These are phyloP conservation scores for Athripsodes cinereus DNA, from an alignment of 2,888 invertebrate species.

Conservation along the genomic window DNA sequence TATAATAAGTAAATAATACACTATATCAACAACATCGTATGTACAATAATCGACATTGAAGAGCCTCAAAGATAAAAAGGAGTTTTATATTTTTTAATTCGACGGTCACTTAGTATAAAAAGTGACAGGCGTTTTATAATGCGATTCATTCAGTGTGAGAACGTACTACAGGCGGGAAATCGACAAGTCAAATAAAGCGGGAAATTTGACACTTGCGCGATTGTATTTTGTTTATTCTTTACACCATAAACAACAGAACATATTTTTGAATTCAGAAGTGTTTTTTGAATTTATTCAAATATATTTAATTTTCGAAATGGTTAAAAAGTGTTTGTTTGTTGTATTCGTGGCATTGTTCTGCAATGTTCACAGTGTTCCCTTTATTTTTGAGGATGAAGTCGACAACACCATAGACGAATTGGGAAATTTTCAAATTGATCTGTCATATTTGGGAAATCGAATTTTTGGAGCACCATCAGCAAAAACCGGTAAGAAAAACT, in stretches of 20 bases:
- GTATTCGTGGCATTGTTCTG: background rate
- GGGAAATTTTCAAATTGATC: slow-evolving; percentile 7
- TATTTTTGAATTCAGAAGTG: background rate
- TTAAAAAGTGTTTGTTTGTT: background rate
- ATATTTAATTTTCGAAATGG: background rate
- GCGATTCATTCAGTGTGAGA: slow-evolving; percentile 16
- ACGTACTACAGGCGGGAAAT: slow-evolving; percentile 12
- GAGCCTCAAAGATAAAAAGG: slow-evolving; percentile 9
- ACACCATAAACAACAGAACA: background rate
- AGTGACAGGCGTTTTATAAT: slow-evolving; percentile 7
- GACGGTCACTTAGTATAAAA: slow-evolving; percentile 20
- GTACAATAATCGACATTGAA: slow-evolving; percentile 12
- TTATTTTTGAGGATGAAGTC: background rate
- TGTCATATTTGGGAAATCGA: slow-evolving; percentile 15
- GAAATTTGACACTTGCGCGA: slow-evolving; percentile 4
- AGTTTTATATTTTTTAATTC: slow-evolving; percentile 1
- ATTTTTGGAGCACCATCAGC: slow-evolving; percentile 13
- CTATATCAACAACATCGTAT: background rate
- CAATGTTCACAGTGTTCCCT: background rate
- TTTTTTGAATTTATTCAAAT: background rate
- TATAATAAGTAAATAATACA: background rate
- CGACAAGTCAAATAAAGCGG: slow-evolving; percentile 8
- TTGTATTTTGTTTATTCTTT: background rate
- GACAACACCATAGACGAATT: slow-evolving; percentile 5
- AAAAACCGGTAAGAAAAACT: slow-evolving; percentile 13